Evolutionary conservation across 2,888 invertebrate genomes (phyloP).

Genomic region (Apeira syringaria): DNA sequence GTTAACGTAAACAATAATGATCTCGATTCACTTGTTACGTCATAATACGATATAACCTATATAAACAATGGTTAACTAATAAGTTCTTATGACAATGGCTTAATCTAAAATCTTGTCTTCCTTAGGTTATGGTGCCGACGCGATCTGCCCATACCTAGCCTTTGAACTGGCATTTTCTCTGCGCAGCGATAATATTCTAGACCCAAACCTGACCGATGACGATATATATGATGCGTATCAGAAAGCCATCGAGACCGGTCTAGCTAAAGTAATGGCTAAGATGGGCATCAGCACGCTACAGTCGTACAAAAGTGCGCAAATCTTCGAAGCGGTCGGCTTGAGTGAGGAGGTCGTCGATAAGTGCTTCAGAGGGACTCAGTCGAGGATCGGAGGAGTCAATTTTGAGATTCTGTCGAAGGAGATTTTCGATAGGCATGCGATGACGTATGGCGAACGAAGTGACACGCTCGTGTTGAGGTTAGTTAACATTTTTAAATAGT

Average conservation of each 20-base stretch:
- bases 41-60: no score
- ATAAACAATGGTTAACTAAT: no score
- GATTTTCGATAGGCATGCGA: slow-evolving; percentile 90
- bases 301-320: slow-evolving; percentile 99
- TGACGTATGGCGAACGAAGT: slow-evolving; percentile 87
- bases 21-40: no score
- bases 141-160: slow-evolving; percentile 98
- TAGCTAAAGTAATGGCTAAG: slow-evolving; percentile 93
- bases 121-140: slow-evolving; percentile 96
- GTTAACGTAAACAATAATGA: no score
- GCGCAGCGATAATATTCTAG: slow-evolving; percentile 93
- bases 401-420: slow-evolving; percentile 95
- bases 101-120: no score
- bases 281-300: slow-evolving; percentile 99
- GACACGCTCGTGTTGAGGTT: slow-evolving; percentile 89
- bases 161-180: slow-evolving; percentile 96
- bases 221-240: slow-evolving; percentile 94
- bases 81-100: no score
- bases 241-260: slow-evolving; percentile 94
- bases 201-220: slow-evolving; percentile 89
- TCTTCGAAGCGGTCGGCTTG: slow-evolving; percentile 98
- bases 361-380: slow-evolving; percentile 93
- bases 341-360: slow-evolving; percentile 96
- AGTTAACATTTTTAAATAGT: no score
- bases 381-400: slow-evolving; percentile 93